A percentile compares a stretch with the other conserved stretches of the same genome.
phyloP scores from a whole-genome alignment of 2,113 vertebrate species.

The Clarias macrocephalus region DNA sequence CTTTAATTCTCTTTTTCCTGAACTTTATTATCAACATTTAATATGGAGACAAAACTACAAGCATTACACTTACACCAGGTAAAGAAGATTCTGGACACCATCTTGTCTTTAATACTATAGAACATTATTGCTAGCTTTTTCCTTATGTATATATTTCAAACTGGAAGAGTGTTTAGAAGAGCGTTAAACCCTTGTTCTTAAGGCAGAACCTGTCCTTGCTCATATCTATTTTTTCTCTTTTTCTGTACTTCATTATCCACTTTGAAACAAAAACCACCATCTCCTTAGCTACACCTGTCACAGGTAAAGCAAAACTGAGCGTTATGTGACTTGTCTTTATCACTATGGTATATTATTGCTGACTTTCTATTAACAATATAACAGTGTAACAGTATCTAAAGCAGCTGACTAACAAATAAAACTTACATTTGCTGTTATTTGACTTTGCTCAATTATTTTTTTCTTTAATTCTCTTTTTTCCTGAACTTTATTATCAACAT shows the following conservation, averaged over 20 bases:
- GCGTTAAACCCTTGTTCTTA: background rate
- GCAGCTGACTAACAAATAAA: background rate
- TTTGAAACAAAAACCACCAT: background rate
- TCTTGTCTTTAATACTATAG: background rate
- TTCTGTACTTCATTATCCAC: background rate
- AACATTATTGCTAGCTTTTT: background rate
- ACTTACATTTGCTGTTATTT: background rate
- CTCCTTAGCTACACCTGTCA: too few relatives aligned
- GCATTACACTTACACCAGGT: background rate
- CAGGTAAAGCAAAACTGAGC: background rate
- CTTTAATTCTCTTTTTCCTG: background rate
- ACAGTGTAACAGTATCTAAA: too few relatives aligned
- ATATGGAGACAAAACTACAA: fast-evolving
- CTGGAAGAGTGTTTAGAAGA: background rate
- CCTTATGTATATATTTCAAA: background rate
- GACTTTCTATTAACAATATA: too few relatives aligned
- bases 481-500: background rate
- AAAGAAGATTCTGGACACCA: background rate
- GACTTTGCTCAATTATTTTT: background rate
- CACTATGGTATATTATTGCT: too few relatives aligned
- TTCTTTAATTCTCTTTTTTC: background rate
- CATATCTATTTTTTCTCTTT: background rate
- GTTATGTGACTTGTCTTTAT: too few relatives aligned
- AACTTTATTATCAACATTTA: background rate
- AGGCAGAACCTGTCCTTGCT: background rate